Conservation (phyloP, 1,140 invertebrate genomes). For the Adoxophyes honmai region DNA sequence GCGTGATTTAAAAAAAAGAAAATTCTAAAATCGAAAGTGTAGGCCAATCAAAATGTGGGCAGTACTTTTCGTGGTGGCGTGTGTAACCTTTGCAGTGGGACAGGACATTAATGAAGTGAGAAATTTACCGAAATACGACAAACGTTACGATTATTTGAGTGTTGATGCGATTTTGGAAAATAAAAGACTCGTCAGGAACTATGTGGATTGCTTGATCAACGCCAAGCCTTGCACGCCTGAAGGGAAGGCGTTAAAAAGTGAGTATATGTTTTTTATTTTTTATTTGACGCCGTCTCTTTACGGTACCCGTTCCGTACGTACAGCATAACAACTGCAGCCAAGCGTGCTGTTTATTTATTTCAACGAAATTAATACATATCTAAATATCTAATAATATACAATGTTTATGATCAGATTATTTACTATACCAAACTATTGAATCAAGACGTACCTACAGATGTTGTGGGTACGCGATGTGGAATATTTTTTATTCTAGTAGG, state of each 20-base stretch:
- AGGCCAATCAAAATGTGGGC: conserved; percentile 44
- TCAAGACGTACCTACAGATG: too few species aligned
- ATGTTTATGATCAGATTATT: too few species aligned
- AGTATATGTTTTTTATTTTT: conserved; percentile 39
- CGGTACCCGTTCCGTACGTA: too few species aligned
- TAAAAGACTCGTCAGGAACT: conserved; percentile 77
- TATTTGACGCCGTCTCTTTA: too few species aligned
- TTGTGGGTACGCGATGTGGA: too few species aligned
- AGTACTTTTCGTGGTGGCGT: conserved; percentile 50
- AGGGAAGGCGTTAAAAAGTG: conserved; percentile 78
- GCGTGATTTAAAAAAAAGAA: not conserved
- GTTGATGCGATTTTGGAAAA: conserved; percentile 76
- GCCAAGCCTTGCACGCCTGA: conserved; percentile 78
- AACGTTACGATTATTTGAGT: conserved; percentile 78
- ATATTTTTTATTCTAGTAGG: too few species aligned
- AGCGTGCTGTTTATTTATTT: too few species aligned
- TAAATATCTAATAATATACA: too few species aligned
- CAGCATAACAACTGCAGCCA: too few species aligned
- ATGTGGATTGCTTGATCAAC: conserved; percentile 78
- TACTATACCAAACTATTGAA: too few species aligned
- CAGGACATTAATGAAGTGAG: conserved; percentile 55
- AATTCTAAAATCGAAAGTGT: not conserved
- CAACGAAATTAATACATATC: too few species aligned
- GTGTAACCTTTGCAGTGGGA: conserved; percentile 37
- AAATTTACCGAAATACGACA: conserved; percentile 68